Evolutionary conservation across 2,797 vertebrate species (phyloP).

Genomic region (Cheirogaleus major): DNA sequence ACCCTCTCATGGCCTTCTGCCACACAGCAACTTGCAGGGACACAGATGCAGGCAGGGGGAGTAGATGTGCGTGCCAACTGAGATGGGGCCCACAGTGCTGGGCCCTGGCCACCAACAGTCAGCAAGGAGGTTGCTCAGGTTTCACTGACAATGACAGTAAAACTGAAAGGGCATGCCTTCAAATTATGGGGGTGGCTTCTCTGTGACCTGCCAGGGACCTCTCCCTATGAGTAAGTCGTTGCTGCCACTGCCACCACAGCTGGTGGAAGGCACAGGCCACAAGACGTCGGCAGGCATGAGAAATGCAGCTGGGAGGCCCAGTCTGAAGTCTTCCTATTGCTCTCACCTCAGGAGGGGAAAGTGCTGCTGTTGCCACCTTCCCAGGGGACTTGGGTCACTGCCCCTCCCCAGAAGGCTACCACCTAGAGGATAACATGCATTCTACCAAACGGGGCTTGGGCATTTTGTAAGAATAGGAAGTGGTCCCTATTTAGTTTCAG

Average conservation of each 20-base stretch:
- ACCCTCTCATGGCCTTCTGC: not conserved
- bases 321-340: not conserved
- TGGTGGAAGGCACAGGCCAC: constrained; percentile 70
- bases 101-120: constrained; percentile 70
- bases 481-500: not conserved
- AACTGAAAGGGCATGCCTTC: constrained; percentile 79
- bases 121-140: constrained; percentile 59
- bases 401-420: not conserved
- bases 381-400: not conserved
- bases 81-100: constrained; percentile 6
- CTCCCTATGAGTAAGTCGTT: constrained; percentile 78
- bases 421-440: not conserved
- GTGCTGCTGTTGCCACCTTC: constrained; percentile 8
- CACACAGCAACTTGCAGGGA: not conserved
- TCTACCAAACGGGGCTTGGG: not conserved
- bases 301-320: constrained; percentile 45
- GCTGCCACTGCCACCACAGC: constrained; percentile 76
- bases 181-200: constrained; percentile 72
- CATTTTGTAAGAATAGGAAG: not conserved
- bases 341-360: constrained; percentile 41
- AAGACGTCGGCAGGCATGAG: constrained; percentile 58
- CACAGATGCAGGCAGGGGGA: not conserved
- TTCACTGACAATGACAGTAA: constrained; percentile 76
- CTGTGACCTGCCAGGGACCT: constrained; percentile 78
- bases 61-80: constrained; percentile 71